Conservation (phyloP, 35 echinoderm and acorn worm species). For the Acanthaster planci region DNA sequence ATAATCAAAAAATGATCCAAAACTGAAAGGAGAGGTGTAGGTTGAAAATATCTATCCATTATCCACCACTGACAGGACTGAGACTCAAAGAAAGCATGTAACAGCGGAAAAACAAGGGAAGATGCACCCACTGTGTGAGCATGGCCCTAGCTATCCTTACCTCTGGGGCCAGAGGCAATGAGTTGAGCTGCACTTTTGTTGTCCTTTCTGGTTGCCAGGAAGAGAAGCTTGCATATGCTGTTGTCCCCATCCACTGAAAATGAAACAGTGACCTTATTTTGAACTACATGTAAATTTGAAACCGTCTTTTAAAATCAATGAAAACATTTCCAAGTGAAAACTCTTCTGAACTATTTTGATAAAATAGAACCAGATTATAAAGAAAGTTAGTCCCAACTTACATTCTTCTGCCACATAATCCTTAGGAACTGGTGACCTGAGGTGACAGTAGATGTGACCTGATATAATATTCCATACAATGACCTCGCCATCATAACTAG, state of each 20-base stretch:
- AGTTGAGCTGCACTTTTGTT: slow-evolving; percentile 86
- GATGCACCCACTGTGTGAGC: too few species aligned
- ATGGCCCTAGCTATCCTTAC: slow-evolving; percentile 27
- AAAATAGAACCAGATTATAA: background rate
- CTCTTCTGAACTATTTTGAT: too few species aligned
- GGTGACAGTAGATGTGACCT: slow-evolving; percentile 91
- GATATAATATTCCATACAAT: slow-evolving; percentile 99
- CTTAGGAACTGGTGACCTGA: slow-evolving; percentile 44
- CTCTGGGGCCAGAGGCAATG: slow-evolving; percentile 92
- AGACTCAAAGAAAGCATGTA: too few species aligned
- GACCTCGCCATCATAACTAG: slow-evolving; percentile 97
- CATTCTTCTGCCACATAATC: slow-evolving; percentile 26
- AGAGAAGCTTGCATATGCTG: slow-evolving; percentile 69
- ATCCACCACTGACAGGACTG: too few species aligned
- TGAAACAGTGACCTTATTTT: too few species aligned
- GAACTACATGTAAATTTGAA: background rate
- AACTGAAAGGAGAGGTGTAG: too few species aligned
- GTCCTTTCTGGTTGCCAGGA: slow-evolving; percentile 60
- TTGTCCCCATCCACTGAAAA: slow-evolving; percentile 85
- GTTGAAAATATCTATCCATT: too few species aligned
- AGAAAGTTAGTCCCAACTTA: slow-evolving; percentile 13
- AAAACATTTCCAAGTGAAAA: background rate
- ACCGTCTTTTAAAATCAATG: background rate
- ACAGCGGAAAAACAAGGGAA: too few species aligned
- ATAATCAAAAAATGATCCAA: too few species aligned